Evolutionary conservation across 2,113 vertebrate genomes (phyloP).

Genomic region (Microcebus tavaratra): DNA sequence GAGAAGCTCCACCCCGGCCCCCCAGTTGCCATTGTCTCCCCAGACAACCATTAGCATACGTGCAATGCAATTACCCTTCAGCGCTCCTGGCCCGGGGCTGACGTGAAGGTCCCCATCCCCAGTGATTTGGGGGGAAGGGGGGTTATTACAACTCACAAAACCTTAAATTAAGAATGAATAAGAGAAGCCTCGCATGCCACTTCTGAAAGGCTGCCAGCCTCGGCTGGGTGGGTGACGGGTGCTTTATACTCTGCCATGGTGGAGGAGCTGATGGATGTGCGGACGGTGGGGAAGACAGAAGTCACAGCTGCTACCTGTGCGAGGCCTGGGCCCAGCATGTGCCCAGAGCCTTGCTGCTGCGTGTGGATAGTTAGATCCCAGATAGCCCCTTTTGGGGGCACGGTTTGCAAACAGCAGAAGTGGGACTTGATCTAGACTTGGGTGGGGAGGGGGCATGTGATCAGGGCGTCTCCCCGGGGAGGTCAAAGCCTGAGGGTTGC

Average conservation of each 20-base stretch:
- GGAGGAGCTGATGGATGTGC: neutral
- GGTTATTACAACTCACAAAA: constrained; percentile 73
- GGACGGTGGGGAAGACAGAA: neutral
- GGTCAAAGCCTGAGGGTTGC: neutral
- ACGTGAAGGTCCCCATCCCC: constrained; percentile 52
- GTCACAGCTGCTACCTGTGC: neutral
- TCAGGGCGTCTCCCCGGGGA: neutral
- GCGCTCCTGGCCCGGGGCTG: constrained; percentile 57
- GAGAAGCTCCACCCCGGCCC: neutral
- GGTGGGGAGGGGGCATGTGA: too few species aligned
- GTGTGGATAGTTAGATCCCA: neutral
- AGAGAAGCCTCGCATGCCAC: constrained; percentile 51
- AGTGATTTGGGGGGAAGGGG: constrained; percentile 70
- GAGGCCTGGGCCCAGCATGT: fast-evolving
- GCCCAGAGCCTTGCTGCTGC: neutral
- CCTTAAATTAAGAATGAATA: constrained; percentile 75
- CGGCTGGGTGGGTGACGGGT: neutral
- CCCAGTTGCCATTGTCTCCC: constrained; percentile 23
- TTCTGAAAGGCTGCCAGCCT: constrained; percentile 67
- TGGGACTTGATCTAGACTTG: neutral
- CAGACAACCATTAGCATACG: constrained; percentile 47
- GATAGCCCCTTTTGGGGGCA: neutral
- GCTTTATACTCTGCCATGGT: neutral
- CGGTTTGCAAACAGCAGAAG: neutral
- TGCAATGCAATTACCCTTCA: constrained; percentile 68